Evolutionary conservation across 2,113 vertebrate genomes (phyloP), one percentile per base, ranked within the genome.

Genomic region (Scortum barcoo): DNA sequence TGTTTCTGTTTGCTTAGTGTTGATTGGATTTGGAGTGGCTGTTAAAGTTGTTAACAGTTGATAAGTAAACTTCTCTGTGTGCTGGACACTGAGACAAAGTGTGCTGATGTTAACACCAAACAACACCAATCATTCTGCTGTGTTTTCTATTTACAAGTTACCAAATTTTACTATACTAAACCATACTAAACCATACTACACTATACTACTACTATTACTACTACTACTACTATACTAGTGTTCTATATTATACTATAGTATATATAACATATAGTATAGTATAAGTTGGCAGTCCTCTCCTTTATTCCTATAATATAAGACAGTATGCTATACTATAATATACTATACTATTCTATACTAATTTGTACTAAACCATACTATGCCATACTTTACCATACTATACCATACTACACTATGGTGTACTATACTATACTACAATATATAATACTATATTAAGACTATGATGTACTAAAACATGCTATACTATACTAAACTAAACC

Each of bases 1-100:
- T 72, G 67, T 51, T 68, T 72, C 30, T 42, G 19, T 7, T 42
- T 76, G 73, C 62, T 2, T 11, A 70, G 65, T 76, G 61, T 42
- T 48, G 19, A n/a, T n/a, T 5, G 16, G 36, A 46, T 63, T 44
- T 83, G 65, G 6, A 62, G 61, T 33, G 33, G 20, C 33, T 54
- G 70, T 62, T 72, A 22, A 16, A 42, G 30, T 22, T n/a, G 2
- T 81, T 30, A 66, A 40, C 24, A 7, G 57, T 24, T 77, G 13
- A 63, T 68, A 53, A 73, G 46, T 72, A 54, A 69, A 57, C 38
- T 28, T 22, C 17, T 48, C 38, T 22, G 69, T 53, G 24, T 22
- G 13, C 36, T n/a, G 44, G 30, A 72, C 46, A 46, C 26, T 17
- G 65, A 66, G n/a, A 65, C 19, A 22, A 48, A 58, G 22, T 33